Evolutionary conservation across 2,797 vertebrate species (phyloP), one percentile per base, ranked within the genome.

Genomic region (Acanthis flammea): DNA sequence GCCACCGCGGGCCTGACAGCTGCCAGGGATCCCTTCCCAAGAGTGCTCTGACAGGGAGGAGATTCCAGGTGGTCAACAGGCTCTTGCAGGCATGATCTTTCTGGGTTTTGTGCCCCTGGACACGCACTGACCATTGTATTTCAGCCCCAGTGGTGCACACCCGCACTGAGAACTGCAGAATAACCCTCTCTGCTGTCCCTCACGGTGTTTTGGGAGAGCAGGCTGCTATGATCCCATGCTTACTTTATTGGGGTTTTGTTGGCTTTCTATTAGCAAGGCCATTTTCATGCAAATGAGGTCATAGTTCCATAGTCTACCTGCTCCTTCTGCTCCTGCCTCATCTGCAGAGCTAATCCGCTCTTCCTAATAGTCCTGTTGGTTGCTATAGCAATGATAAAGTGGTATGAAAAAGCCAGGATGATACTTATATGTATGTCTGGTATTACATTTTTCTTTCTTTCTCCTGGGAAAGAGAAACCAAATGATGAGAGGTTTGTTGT

Each of bases 331-430:
- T 73, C 10, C 16, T 77, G 39, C 66, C 53, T 68, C 70, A 8
- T 53, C 71, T 92, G 78, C 87, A 92, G 70, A 78, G 87, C 37
- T 86, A 86, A 94, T 79, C 73, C 0, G 0, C 57, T 55, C 45
- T 66, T 85, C 86, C 70, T 76, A 53, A 72, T 70, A 88, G 68
- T 65, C 71, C 37, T 1, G 1, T 19, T 92, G 75, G 68, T 95
- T 96, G 91, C 92, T 89, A 92, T 96, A 79, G 92, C 70, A 82
- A 94, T 94, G 54, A 63, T 90, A 58, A 79, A 75, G 41, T 81
- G 60, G 62, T 94, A 60, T 15, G 50, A 93, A 93, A 72, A 93
- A 93, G 25, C 39, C 86, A 85, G 48, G 51, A 50, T 89, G 75
- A 71, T 82, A 54, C 71, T 91, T 87, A 79, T 79, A 79, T 80